Conservation (phyloP, 2,888 invertebrate genomes). For the Periphyllus acericola region DNA sequence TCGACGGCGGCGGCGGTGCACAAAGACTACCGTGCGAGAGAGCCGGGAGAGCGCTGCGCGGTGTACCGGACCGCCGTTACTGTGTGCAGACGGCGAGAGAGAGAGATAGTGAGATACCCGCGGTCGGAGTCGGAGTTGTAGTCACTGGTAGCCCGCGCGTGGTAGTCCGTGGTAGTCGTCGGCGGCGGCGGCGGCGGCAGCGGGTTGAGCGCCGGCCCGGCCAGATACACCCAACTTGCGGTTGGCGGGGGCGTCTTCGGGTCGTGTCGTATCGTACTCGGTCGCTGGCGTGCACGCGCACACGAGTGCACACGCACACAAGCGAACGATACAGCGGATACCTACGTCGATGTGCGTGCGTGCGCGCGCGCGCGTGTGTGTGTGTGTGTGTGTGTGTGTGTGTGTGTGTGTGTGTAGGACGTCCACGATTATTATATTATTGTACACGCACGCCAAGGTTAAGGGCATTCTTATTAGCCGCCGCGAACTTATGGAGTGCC, state of each 20-base stretch:
- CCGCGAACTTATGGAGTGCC: background rate
- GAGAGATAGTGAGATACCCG: conserved; percentile 26
- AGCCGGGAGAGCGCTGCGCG: conserved; percentile 34
- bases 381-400: background rate
- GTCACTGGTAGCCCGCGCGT: background rate
- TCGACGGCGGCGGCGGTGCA: conserved; percentile 29
- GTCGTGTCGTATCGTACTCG: conserved; percentile 40
- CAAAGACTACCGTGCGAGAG: conserved; percentile 24
- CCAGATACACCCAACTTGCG: conserved; percentile 54
- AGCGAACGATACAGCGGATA: background rate
- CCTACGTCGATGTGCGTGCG: background rate
- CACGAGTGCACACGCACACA: background rate
- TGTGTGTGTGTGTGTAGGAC: too few relatives aligned
- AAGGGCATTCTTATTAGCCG: conserved; percentile 43
- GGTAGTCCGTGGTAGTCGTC: background rate
- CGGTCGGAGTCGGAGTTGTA: conserved; percentile 3
- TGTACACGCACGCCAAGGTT: conserved; percentile 46
- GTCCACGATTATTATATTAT: background rate
- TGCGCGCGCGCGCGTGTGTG: background rate
- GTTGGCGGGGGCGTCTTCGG: conserved; percentile 57
- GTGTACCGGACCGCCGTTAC: conserved; percentile 10
- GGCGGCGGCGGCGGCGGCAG: conserved; percentile 21
- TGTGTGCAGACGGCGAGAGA: conserved; percentile 29
- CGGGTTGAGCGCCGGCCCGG: conserved; percentile 48
- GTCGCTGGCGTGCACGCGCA: conserved; percentile 26